Evolutionary conservation across 2,797 vertebrate species (phyloP).

Genomic region (Erethizon dorsatum): DNA sequence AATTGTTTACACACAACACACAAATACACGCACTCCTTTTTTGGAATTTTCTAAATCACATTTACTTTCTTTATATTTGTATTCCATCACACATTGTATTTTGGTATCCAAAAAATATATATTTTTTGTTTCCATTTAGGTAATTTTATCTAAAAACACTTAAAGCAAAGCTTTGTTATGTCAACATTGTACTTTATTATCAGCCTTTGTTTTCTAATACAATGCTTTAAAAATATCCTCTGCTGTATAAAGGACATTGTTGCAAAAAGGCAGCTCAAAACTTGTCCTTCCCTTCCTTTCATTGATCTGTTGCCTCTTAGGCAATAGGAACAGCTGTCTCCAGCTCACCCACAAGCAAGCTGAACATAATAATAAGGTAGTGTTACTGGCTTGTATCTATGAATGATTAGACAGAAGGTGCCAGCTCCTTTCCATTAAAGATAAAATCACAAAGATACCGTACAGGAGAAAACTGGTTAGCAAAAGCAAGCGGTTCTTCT

Average conservation of each 20-base stretch:
- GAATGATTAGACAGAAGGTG: slow-evolving; percentile 72
- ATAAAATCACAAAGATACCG: slow-evolving; percentile 78
- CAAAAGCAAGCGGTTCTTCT: slow-evolving; percentile 72
- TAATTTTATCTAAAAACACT: slow-evolving; percentile 81
- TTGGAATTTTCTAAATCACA: slow-evolving; percentile 67
- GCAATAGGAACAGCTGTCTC: slow-evolving; percentile 83
- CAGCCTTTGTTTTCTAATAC: slow-evolving; percentile 84
- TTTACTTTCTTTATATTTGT: slow-evolving; percentile 59
- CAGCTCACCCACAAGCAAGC: slow-evolving; percentile 74
- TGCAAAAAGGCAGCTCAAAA: slow-evolving; percentile 80
- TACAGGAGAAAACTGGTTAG: slow-evolving; percentile 71
- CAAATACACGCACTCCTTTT: neutral
- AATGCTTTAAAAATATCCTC: slow-evolving; percentile 83
- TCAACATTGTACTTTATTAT: slow-evolving; percentile 81
- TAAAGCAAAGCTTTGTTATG: slow-evolving; percentile 81
- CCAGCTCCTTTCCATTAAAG: slow-evolving; percentile 80
- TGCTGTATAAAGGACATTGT: slow-evolving; percentile 79
- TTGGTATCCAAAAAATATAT: slow-evolving; percentile 15
- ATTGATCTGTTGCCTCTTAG: slow-evolving; percentile 79
- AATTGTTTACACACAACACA: slow-evolving; percentile 20
- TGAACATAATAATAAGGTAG: slow-evolving; percentile 77
- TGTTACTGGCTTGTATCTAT: slow-evolving; percentile 72
- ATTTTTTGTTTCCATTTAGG: slow-evolving; percentile 78
- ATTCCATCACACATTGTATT: slow-evolving; percentile 13
- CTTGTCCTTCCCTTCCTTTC: slow-evolving; percentile 84